A percentile compares a stretch with the other conserved stretches of the same genome.
Evolutionary conservation across 2,113 vertebrate genomes (phyloP).

Genomic region (Etheostoma cragini): DNA sequence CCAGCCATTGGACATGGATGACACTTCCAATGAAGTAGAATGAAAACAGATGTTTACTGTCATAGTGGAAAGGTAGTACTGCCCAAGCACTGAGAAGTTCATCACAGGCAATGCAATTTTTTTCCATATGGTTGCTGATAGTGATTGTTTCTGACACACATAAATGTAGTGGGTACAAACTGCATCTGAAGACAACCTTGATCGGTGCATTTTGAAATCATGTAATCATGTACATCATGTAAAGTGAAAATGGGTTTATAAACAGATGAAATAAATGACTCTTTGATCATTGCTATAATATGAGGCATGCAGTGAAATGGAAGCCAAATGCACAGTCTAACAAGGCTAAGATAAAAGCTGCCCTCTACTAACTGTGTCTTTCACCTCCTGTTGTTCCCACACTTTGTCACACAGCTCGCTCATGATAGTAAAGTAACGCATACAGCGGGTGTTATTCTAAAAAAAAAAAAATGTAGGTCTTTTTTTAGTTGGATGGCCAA

Average conservation of each 20-base stretch:
- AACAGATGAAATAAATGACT: not conserved
- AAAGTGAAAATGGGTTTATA: not conserved
- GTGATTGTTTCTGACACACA: not conserved
- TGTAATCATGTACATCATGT: not conserved
- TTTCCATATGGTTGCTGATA: no score
- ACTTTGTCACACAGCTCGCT: slow-evolving; percentile 31
- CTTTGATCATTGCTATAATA: not conserved
- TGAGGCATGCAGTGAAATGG: not conserved
- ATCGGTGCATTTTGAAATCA: not conserved
- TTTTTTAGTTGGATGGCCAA: not conserved
- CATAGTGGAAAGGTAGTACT: slow-evolving; percentile 20
- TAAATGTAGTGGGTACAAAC: slow-evolving; percentile 14
- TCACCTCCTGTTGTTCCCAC: slow-evolving; percentile 41
- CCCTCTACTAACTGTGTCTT: slow-evolving; percentile 21
- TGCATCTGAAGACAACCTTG: not conserved
- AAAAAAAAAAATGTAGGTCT: slow-evolving; percentile 8
- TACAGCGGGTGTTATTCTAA: slow-evolving; percentile 18
- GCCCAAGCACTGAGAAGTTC: slow-evolving; percentile 1
- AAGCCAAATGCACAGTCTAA: slow-evolving; percentile 28
- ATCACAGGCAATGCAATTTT: not conserved
- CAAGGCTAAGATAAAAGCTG: slow-evolving; percentile 42
- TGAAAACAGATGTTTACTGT: slow-evolving; percentile 68
- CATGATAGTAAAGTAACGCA: slow-evolving; percentile 43
- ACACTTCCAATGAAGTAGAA: slow-evolving; percentile 50
- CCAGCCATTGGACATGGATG: slow-evolving; percentile 61